Base-by-base conservation (phyloP, 2,888 invertebrate genomes). In the Tigriopus californicus region DNA sequence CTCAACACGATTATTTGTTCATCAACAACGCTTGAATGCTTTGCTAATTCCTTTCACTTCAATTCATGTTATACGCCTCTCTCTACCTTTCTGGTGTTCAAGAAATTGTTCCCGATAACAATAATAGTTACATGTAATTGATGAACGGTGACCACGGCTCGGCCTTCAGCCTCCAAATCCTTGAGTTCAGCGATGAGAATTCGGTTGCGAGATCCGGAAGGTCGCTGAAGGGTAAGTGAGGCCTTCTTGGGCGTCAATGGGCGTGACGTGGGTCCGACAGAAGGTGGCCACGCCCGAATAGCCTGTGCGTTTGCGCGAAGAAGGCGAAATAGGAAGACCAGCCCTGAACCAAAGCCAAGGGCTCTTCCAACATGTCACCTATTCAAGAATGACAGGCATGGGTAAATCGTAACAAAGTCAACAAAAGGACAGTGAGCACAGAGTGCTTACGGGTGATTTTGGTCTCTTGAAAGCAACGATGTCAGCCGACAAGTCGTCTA, bases 381-480 rank as follows among this genome's bases (percentile, higher is more conserved):
- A 65, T 6, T 67, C 66, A n/a, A 42, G 59, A 46, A 56, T 52
- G 53, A 51, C 40, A 22, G n/a, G n/a, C n/a, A n/a, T n/a, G n/a
- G n/a, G n/a, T n/a, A n/a, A n/a, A n/a, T n/a, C n/a, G n/a, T n/a
- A 33, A 10, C 2, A 41, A 1, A 25, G n/a, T 24, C 57, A 15
- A n/a, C 13, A 3, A 52, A 24, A 41, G 25, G 20, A 22, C 20
- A 48, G 48, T 48, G 20, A 58, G 22, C n/a, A 61, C 48, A 6
- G 18, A n/a, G 60, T 18, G 66, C 70, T 66, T 66, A 74, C 74
- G 66, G 18, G 73, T 72, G 3, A 74, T 67, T 70, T 75, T 75
- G 1, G 75, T 75, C 68, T 75, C 75, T 65, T 75, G 75, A n/a
- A 75, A 65, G 64, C 75, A 75, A 74, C 68, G 11, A 75, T 67